Conservation (phyloP, 2,888 invertebrate species). For the Linyphia triangularis region DNA sequence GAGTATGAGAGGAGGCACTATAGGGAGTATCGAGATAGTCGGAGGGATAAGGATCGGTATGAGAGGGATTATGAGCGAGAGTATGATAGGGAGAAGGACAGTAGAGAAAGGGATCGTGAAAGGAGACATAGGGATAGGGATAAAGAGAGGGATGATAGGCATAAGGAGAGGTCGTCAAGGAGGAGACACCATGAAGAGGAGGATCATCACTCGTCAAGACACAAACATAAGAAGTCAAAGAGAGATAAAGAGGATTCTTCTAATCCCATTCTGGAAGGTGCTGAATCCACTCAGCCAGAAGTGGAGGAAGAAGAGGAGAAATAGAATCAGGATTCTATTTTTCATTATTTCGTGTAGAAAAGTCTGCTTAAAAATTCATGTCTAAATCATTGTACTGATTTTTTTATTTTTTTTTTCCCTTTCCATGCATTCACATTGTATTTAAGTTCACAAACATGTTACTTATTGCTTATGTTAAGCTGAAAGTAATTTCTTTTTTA, state of each 20-base stretch:
- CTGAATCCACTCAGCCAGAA: slow-evolving; percentile 54
- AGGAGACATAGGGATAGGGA: slow-evolving; percentile 67
- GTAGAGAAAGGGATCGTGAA: slow-evolving; percentile 65
- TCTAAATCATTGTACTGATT: background rate
- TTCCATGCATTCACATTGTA: background rate
- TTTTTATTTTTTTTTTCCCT: slow-evolving; percentile 14
- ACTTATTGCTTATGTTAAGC: too few species aligned
- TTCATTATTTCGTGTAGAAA: background rate
- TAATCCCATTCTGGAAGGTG: slow-evolving; percentile 24
- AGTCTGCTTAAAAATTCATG: slow-evolving; percentile 1
- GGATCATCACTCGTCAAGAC: slow-evolving; percentile 70
- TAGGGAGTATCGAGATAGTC: slow-evolving; percentile 63
- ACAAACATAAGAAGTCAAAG: slow-evolving; percentile 76
- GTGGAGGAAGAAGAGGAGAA: slow-evolving; percentile 53
- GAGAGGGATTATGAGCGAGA: slow-evolving; percentile 65
- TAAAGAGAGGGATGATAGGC: slow-evolving; percentile 63
- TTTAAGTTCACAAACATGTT: too few species aligned
- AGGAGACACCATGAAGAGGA: slow-evolving; percentile 71
- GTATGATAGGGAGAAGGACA: slow-evolving; percentile 56
- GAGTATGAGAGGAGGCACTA: slow-evolving; percentile 68
- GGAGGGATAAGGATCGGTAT: slow-evolving; percentile 64
- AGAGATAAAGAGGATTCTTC: slow-evolving; percentile 75
- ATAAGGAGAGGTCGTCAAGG: slow-evolving; percentile 62
- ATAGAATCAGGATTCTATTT: slow-evolving; percentile 33
- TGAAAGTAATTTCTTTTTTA: too few species aligned